A percentile compares a stretch with the other conserved stretches of the same genome.
These are phyloP conservation scores for Diogma glabrata DNA, from an alignment of 2,888 invertebrate genomes.

Conservation along the genomic window DNA sequence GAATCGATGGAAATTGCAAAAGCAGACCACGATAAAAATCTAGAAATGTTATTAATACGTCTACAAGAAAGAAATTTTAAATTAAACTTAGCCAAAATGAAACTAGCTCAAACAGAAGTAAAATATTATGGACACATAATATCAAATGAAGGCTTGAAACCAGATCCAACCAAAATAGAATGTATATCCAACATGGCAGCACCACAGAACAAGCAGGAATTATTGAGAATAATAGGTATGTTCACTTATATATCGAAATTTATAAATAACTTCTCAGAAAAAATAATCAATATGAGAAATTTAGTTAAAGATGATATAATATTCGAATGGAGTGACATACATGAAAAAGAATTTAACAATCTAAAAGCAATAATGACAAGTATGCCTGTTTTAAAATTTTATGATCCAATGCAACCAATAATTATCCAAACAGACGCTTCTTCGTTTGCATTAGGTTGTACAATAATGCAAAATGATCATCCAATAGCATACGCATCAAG, in stretches of 20 bases:
- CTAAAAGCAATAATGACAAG: neutral
- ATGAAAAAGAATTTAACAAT: neutral
- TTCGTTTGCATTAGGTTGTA: neutral
- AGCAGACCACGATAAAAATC: neutral
- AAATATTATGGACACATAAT: too few relatives aligned
- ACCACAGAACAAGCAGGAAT: too few relatives aligned
- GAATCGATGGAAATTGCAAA: too few relatives aligned
- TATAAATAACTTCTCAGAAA: neutral
- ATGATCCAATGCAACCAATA: neutral
- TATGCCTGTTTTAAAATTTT: neutral
- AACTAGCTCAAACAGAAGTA: neutral
- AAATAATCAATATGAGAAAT: neutral
- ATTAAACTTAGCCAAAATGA: neutral
- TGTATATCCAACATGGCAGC: too few relatives aligned
- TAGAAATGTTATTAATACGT: neutral
- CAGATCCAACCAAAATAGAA: too few relatives aligned
- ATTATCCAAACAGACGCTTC: neutral
- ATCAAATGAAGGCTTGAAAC: too few relatives aligned
- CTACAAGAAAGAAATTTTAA: neutral
- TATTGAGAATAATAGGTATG: too few relatives aligned
- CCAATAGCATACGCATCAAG: neutral
- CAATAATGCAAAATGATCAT: neutral
- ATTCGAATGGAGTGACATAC: neutral
- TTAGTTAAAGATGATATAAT: too few relatives aligned
- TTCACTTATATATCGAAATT: too few relatives aligned